Evolutionary conservation across 1,140 invertebrate genomes (phyloP).

Genomic region (Papilio polytes): DNA sequence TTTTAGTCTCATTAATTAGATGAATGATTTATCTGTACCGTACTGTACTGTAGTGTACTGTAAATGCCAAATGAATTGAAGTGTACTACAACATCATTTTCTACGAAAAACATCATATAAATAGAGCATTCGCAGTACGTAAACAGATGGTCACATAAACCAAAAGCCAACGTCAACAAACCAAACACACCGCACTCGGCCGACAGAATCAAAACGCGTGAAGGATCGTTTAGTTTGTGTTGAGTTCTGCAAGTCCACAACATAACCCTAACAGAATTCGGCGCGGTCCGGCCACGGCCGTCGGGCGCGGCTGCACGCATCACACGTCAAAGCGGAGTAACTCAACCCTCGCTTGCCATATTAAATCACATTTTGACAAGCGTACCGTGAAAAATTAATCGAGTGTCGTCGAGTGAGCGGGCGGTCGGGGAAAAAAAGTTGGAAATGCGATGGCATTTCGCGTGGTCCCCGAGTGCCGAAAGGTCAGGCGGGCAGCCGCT

Average conservation of each 20-base stretch:
- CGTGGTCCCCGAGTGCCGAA: slow-evolving; percentile 70
- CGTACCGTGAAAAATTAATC: slow-evolving; percentile 83
- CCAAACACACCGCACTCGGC: slow-evolving; percentile 21
- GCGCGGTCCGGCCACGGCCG: slow-evolving; percentile 43
- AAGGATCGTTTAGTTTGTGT: slow-evolving; percentile 31
- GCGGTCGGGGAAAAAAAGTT: slow-evolving; percentile 66
- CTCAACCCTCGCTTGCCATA: slow-evolving; percentile 74
- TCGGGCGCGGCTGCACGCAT: slow-evolving; percentile 61
- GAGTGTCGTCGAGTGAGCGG: slow-evolving; percentile 78
- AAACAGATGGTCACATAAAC: slow-evolving; percentile 4
- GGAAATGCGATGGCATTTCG: slow-evolving; percentile 81
- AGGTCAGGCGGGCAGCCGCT: slow-evolving; percentile 76
- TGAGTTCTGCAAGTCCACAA: slow-evolving; percentile 32
- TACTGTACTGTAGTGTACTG: no score
- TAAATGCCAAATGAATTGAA: background rate
- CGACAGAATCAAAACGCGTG: slow-evolving; percentile 34
- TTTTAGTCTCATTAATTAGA: background rate
- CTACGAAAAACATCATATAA: background rate
- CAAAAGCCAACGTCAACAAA: slow-evolving; percentile 23
- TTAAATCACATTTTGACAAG: slow-evolving; percentile 84
- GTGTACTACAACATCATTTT: background rate
- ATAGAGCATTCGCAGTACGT: background rate
- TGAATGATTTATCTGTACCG: background rate
- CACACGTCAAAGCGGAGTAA: slow-evolving; percentile 74
- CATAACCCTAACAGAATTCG: slow-evolving; percentile 49